phyloP scores from a whole-genome alignment of 2,888 invertebrate species.

The Biston betularia region DNA sequence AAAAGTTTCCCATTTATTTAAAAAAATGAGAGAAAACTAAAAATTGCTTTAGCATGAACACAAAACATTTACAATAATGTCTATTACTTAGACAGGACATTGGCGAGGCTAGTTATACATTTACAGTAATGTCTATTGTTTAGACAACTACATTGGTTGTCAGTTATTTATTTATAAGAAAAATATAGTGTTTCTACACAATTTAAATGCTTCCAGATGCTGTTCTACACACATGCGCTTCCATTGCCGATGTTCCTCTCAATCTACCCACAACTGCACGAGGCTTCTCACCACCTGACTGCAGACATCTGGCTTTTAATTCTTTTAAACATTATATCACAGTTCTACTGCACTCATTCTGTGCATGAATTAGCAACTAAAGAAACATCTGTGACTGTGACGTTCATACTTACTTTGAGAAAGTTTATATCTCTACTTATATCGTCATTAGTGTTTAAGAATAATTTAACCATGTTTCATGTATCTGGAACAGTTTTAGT shows the following conservation, averaged over 20 bases:
- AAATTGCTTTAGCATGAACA: no score
- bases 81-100: no score
- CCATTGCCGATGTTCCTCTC: conserved; percentile 72
- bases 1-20: no score
- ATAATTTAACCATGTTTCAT: conserved; percentile 72
- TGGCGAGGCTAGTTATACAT: no score
- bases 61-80: no score
- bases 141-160: no score
- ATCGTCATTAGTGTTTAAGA: conserved; percentile 78
- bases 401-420: conserved; percentile 76
- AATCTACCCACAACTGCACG: conserved; percentile 64
- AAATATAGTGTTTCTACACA: no score
- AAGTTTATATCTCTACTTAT: conserved; percentile 75
- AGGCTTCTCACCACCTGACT: conserved; percentile 54
- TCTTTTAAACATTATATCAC: conserved; percentile 65
- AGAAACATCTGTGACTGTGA: conserved; percentile 75
- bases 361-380: conserved; percentile 75
- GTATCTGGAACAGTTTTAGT: conserved; percentile 70
- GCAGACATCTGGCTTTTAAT: conserved; percentile 66
- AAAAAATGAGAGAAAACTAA: no score
- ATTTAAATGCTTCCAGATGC: conserved; percentile 68
- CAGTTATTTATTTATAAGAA: not conserved
- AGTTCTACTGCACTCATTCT: conserved; percentile 74
- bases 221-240: conserved; percentile 75
- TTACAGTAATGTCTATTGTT: no score